Evolutionary conservation across 2,888 invertebrate species (phyloP).

Genomic region (Tetropium fuscum): DNA sequence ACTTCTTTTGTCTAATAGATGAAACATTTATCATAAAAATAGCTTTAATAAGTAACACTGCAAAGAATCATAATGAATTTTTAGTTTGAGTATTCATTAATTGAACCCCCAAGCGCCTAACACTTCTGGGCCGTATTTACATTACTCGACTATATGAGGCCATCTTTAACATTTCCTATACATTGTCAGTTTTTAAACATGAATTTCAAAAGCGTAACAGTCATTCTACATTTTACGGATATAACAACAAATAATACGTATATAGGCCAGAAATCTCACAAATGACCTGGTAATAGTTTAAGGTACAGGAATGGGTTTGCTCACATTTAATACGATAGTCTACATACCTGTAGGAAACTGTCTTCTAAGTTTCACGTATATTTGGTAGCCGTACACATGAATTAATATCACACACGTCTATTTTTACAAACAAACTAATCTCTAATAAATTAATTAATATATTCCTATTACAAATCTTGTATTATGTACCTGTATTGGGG

Average conservation of each 20-base stretch:
- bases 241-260: conserved; percentile 47
- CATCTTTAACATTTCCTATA: conserved; percentile 36
- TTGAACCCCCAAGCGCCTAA: conserved; percentile 33
- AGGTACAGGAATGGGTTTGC: conserved; percentile 31
- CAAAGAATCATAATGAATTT: conserved; percentile 38
- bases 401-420: too few species aligned
- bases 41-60: conserved; percentile 51
- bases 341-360: too few species aligned
- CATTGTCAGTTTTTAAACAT: conserved; percentile 29
- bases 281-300: conserved; percentile 41
- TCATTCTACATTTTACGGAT: conserved; percentile 48
- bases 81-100: conserved; percentile 45
- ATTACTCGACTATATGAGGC: conserved; percentile 41
- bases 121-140: conserved; percentile 36
- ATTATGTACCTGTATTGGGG: too few species aligned
- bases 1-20: conserved; percentile 46
- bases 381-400: too few species aligned
- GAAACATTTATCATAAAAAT: conserved; percentile 53
- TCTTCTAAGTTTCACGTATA: too few species aligned
- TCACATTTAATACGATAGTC: too few species aligned
- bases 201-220: conserved; percentile 48
- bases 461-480: too few species aligned
- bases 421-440: too few species aligned
- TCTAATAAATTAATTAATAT: too few species aligned
- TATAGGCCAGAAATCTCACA: conserved; percentile 46